Conservation (phyloP, 2,113 vertebrate genomes). For the Psophia crepitans region DNA sequence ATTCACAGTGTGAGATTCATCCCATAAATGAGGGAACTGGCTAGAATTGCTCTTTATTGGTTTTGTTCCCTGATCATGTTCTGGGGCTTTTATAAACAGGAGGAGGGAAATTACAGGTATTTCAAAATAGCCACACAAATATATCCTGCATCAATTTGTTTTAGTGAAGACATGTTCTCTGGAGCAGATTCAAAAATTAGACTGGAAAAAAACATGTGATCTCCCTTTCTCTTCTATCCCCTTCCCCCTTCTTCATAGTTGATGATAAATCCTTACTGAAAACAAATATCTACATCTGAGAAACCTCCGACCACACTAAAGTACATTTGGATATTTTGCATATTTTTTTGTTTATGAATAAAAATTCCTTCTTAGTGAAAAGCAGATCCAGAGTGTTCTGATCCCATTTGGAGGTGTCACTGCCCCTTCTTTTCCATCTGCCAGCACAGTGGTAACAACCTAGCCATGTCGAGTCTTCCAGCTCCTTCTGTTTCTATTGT, state of each 20-base stretch:
- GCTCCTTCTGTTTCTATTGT: neutral
- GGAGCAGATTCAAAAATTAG: neutral
- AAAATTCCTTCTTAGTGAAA: neutral
- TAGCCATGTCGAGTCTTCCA: neutral
- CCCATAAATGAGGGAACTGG: constrained; percentile 23
- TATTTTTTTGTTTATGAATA: neutral
- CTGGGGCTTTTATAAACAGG: constrained; percentile 26
- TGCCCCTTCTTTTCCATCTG: neutral
- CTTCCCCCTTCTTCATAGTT: neutral
- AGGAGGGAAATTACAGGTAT: constrained; percentile 50
- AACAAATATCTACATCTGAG: neutral
- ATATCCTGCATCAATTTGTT: neutral
- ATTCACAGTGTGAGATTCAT: constrained; percentile 55
- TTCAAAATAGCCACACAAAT: constrained; percentile 31
- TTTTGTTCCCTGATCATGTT: constrained; percentile 41
- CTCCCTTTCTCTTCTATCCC: neutral
- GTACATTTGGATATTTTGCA: neutral
- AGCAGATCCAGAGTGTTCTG: neutral
- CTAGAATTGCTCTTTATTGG: constrained; percentile 36
- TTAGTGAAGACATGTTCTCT: neutral
- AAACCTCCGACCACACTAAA: neutral
- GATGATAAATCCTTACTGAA: neutral
- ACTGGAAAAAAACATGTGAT: neutral
- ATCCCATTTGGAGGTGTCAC: neutral
- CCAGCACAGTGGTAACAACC: neutral